A percentile compares a stretch with the other conserved stretches of the same genome.
Conservation (phyloP, 2,797 vertebrate species). For the Macropus fuliginosus region DNA sequence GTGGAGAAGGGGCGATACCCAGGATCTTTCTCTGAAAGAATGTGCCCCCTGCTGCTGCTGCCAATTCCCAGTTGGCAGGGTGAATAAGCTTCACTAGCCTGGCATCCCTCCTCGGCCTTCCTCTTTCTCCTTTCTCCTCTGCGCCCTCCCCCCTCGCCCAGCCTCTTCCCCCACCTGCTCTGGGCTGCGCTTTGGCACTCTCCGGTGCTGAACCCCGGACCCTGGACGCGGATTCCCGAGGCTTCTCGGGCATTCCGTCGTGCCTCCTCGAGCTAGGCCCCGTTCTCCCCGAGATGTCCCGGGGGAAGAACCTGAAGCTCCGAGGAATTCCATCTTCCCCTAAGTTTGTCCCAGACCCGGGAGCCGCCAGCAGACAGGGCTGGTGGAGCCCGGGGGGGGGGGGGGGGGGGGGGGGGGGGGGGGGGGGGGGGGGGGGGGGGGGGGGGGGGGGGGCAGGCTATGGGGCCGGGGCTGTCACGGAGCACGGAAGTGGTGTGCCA, state of each 20-base stretch:
- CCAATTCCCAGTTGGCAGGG: constrained; percentile 55
- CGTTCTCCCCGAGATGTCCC: too few species aligned
- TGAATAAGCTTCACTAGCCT: constrained; percentile 41
- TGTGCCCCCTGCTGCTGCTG: background rate
- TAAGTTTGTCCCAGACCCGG: background rate
- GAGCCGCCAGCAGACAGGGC: background rate
- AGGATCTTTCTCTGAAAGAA: constrained; percentile 45
- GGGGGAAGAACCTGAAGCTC: background rate
- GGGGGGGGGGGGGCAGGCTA: background rate
- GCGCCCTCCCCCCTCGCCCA: background rate
- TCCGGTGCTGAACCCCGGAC: background rate
- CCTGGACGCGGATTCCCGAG: too few species aligned
- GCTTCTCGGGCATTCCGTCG: too few species aligned
- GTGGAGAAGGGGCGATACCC: background rate
- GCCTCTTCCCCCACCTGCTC: constrained; percentile 28
- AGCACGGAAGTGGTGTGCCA: background rate
- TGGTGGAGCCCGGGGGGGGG: background rate
- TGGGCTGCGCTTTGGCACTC: constrained; percentile 65
- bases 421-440: background rate
- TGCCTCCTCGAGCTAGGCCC: background rate
- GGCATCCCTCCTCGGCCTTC: constrained; percentile 33
- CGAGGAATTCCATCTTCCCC: background rate
- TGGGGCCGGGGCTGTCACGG: background rate
- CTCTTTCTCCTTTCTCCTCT: background rate
- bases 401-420: background rate